Base-by-base conservation (phyloP, 2,888 invertebrate genomes). In the Pachydiplax longipennis region DNA sequence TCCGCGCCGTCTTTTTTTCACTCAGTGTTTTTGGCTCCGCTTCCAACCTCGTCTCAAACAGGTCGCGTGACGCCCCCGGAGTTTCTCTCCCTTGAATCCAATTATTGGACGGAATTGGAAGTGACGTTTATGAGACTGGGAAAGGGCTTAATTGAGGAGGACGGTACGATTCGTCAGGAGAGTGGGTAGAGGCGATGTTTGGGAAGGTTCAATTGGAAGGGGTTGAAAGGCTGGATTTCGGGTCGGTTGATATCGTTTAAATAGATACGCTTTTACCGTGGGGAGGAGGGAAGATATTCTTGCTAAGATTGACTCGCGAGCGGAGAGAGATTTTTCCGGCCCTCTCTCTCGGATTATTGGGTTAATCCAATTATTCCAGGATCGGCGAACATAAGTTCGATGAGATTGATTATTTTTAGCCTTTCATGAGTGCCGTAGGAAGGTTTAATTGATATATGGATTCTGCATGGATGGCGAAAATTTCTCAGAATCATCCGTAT, bases 101-200 rank as follows among this genome's bases (percentile, higher is more conserved):
- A 65, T 87, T 87, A 65, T 61, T 87, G 61, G 48, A 61, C n/a
- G 37, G 37, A 37, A 87, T 87, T 87, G 61, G 37, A 61, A 31
- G 31, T 87, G 87, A 61, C 87, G 37, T 87, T 87, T 87, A 87
- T 87, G 87, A 40, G 61, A 61, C 87, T 37, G n/a, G 87, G 35
- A 37, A 87, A 65, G 22, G 61, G 65, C 37, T 61, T 87, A 61
- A 87, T 87, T 87, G 87, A 87, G 35, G 37, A 87, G 87, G 87
- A 65, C 37, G 87, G 82, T 53, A 6, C 53, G 35, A 83, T 83
- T 31, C 61, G n/a, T 87, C 37, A 15, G 61, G 83, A 15, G 35
- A 22, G n/a, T 37, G 58, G 1, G 58, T 22, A 35, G 37, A 61
- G 87, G 87, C 35, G 58, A 35, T 58, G 83, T 83, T 83, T 61